Conservation (phyloP, 2,888 invertebrate genomes). For the Anoplius nigerrimus region DNA sequence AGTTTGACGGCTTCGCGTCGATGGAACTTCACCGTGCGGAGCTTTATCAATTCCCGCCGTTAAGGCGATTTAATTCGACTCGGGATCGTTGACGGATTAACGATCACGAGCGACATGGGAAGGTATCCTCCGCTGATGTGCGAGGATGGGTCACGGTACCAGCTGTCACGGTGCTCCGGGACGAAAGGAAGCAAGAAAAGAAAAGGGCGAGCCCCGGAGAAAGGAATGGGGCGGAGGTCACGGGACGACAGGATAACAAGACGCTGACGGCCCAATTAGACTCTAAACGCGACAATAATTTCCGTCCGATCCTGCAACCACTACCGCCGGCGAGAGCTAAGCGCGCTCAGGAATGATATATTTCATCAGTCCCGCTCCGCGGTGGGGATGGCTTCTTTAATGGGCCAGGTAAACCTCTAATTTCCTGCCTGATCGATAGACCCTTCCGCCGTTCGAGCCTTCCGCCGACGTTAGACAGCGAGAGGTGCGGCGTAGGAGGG, state of each 20-base stretch:
- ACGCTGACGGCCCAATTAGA: constrained; percentile 72
- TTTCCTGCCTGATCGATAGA: constrained; percentile 21
- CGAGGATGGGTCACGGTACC: constrained; percentile 62
- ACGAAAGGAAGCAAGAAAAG: constrained; percentile 41
- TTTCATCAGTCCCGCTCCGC: constrained; percentile 38
- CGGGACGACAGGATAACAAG: constrained; percentile 64
- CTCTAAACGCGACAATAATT: constrained; percentile 60
- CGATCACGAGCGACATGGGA: constrained; percentile 18
- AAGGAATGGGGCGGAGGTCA: constrained; percentile 17
- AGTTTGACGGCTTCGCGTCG: no score
- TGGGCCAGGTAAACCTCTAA: constrained; percentile 44
- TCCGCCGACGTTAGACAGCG: no score
- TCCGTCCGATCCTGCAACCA: constrained; percentile 15
- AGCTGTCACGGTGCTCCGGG: constrained; percentile 65
- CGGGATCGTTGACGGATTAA: constrained; percentile 15
- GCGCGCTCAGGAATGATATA: constrained; percentile 40
- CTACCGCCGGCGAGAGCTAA: not conserved
- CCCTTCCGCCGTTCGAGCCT: no score
- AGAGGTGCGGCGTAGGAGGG: no score
- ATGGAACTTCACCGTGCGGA: no score
- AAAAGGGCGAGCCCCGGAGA: constrained; percentile 20
- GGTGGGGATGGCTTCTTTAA: constrained; percentile 31
- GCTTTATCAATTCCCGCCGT: no score
- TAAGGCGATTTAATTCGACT: no score
- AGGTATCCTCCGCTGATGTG: constrained; percentile 18